Base-by-base conservation (phyloP, 2,113 vertebrate species). In the Nerophis ophidion region DNA sequence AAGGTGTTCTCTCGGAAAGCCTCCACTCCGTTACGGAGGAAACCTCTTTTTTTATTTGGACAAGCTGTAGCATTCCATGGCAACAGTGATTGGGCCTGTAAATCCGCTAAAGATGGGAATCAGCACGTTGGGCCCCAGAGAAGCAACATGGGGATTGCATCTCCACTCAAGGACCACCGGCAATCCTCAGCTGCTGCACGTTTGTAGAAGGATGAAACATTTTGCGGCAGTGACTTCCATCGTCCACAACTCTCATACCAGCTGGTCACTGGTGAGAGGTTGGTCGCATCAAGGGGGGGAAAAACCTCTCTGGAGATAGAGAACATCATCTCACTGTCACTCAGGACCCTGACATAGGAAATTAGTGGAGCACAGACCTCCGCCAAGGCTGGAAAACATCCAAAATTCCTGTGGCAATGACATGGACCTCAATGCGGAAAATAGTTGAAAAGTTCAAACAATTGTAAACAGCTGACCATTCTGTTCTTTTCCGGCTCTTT, bases 1-100 rank as follows among this genome's bases (percentile, higher is more conserved):
- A 81, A 84, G 79, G 77, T 81, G 76, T 77, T 57, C 66, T 82
- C 70, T 80, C 72, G 57, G 35, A 60, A 26, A 70, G 62, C 62
- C 65, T 54, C 36, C 1, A 16, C 63, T 65, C 36, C 48, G 59
- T 76, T 63, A 74, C 42, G 57, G 76, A 68, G 66, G 61, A 36
- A 6, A n/a, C 65, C 49, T 50, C 57, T 74, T 84, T 82, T 74
- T 83, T 77, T 79, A 66, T 71, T 26, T n/a, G 53, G 10, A 45
- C 10, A 34, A 64, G 50, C 70, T 61, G 62, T 68, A 50, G 58
- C 63, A 54, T n/a, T 57, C 58, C 61, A 66, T 63, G 58, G 79
- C 66, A 65, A 61, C 60, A 63, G 50, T 56, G 76, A 78, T 64
- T 65, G 47, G 26, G 61, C 66, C 65, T 61, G 70, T 79, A 84